Percentiles rank a stretch among this genome's conserved stretches.
Evolutionary conservation across 1,140 invertebrate genomes (phyloP).

Genomic region (Vollenhovia emeryi): DNA sequence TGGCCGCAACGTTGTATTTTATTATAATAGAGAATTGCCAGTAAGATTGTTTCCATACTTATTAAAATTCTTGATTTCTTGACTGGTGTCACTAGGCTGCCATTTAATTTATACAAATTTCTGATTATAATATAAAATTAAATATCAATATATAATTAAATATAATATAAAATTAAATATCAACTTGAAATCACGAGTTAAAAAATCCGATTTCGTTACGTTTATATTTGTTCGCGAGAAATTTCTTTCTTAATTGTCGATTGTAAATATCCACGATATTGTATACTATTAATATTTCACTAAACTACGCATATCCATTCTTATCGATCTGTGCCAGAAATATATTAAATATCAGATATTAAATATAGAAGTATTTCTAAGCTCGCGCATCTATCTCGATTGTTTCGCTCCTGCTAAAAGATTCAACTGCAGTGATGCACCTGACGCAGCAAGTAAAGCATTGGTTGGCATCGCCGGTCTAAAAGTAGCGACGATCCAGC

Average conservation of each 20-base stretch:
- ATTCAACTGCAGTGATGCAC: neutral
- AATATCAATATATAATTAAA: too few relatives aligned
- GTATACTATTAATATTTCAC: neutral
- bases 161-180: neutral
- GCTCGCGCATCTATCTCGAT: neutral
- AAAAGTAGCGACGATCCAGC: conserved; percentile 22
- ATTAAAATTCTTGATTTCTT: too few relatives aligned
- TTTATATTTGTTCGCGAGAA: neutral
- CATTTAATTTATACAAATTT: too few relatives aligned
- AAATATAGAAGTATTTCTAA: neutral
- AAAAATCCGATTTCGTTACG: neutral
- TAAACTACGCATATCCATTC: neutral
- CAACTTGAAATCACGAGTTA: neutral
- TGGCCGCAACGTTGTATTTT: too few relatives aligned
- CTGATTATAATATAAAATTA: too few relatives aligned
- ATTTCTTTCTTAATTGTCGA: neutral
- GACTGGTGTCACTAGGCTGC: too few relatives aligned
- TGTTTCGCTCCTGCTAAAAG: neutral
- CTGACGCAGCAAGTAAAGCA: neutral
- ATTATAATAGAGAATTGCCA: neutral
- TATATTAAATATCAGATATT: neutral
- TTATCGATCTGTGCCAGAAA: neutral
- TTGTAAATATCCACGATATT: neutral
- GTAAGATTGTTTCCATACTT: too few relatives aligned
- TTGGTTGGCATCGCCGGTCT: neutral